Base-by-base conservation (phyloP, 1,140 invertebrate genomes). In the Nymphalis io region DNA sequence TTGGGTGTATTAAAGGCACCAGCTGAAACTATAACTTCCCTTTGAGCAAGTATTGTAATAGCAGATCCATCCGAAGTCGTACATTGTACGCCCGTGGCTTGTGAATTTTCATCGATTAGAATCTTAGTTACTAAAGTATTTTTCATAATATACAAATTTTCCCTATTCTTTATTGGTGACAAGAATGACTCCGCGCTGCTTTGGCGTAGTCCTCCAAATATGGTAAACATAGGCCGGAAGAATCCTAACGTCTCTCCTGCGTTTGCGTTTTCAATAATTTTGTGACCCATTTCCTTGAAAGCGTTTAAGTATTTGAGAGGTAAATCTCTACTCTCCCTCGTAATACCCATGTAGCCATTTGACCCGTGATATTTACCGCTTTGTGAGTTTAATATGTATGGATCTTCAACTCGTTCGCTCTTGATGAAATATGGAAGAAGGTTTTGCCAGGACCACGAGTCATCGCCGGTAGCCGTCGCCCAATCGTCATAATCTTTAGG, bases 161-260 rank as follows among this genome's bases (percentile, higher is more conserved):
- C 57, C 33, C 93, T 76, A 38, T 91, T 78, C n/a, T 88, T 70
- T n/a, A 83, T 85, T 15, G 93, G 92, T 20, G 81, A 75, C 3
- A 95, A 74, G 79, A 93, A 95, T 0, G n/a, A 15, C 69, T 89
- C 90, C 0, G 93, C 90, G 16, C 93, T 89, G 60, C 93, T 94
- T 80, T 96, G 96, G 13, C 96, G 90, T 8, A 95, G 83, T 0
- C 96, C 96, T 58, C 96, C 90, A 23, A 94, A 87, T n/a, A 96
- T 83, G 0, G 96, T 96, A 42, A 90, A 96, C 79, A 95, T 93
- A 0, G 94, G 91, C 44, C 92, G 78, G 0, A 92, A 92, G 73
- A 95, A 95, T 64, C 96, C 95, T 23, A 92, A 93, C 77, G 95
- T 94, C 1, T 80, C 93, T 8, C 89, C 92, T 0, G 95, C 95